A percentile compares a stretch with the other conserved stretches of the same genome.
phyloP scores from a whole-genome alignment of 2,113 vertebrate species.

The Passer montanus region DNA sequence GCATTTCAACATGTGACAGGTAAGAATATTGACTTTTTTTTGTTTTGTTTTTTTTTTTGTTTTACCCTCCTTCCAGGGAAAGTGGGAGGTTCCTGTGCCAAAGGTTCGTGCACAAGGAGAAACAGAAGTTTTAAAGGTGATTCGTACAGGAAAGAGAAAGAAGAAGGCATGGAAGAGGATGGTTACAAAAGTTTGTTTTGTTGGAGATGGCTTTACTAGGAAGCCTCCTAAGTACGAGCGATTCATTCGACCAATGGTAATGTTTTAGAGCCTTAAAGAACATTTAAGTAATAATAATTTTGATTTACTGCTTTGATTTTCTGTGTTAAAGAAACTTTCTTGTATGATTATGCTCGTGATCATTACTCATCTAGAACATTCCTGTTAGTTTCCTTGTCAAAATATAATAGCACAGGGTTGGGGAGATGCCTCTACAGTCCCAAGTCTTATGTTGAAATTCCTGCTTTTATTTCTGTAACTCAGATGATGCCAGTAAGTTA shows the following conservation, averaged over 20 bases:
- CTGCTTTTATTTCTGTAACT: background rate
- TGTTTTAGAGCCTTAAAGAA: background rate
- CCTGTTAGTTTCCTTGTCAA: background rate
- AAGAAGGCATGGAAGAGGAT: slow-evolving; percentile 99
- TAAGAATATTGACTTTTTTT: background rate
- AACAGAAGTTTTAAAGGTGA: slow-evolving; percentile 95
- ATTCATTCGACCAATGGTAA: slow-evolving; percentile 98
- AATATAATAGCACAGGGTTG: background rate
- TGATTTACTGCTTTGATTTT: background rate
- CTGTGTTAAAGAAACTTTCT: background rate
- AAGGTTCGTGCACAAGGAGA: slow-evolving; percentile 97
- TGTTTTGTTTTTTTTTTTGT: background rate
- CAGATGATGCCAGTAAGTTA: background rate
- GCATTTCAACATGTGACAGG: background rate
- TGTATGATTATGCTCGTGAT: background rate
- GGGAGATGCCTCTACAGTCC: background rate
- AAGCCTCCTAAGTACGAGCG: slow-evolving; percentile 98
- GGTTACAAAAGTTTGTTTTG: slow-evolving; percentile 99
- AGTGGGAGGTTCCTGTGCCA: slow-evolving; percentile 97
- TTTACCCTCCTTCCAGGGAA: slow-evolving; percentile 67
- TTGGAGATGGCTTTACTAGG: slow-evolving; percentile 95
- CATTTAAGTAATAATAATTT: background rate
- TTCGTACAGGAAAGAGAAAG: slow-evolving; percentile 94
- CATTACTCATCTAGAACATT: background rate
- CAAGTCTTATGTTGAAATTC: background rate